Evolutionary conservation across 2,888 invertebrate genomes (phyloP), one percentile per base, ranked within the genome.

Genomic region (Drosophila aldrichi): DNA sequence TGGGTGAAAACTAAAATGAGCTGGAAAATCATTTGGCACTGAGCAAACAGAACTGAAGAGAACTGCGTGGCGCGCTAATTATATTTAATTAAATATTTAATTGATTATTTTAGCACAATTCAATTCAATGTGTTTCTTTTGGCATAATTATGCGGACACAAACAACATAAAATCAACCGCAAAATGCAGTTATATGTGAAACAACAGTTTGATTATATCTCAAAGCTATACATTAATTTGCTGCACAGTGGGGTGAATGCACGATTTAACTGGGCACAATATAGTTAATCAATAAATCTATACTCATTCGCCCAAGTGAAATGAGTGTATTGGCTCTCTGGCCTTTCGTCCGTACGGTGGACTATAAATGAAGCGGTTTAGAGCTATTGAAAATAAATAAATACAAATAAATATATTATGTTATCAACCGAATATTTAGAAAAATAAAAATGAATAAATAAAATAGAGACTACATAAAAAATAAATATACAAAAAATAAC

Each of bases 21-120:
- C 46, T 71, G 43, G 44, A 48, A 60, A 60, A 49, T 49, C 22
- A 52, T 32, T 41, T 36, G 29, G 40, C 54, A 40, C n/a, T 48
- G 8, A 2, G 12, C 43, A 41, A 56, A 56, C 49, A 46, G 22
- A 44, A n/a, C n/a, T n/a, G n/a, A n/a, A n/a, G n/a, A n/a, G n/a
- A n/a, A 22, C 14, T 48, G 22, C 25, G 14, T 16, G 14, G 40
- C 1, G 34, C 20, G 44, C 34, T 67, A 70, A 85, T 60, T 70
- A 74, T 59, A 63, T 73, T 74, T 61, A 73, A 80, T 86, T 77
- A 88, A 80, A 77, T 86, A 79, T 83, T 73, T 80, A 80, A 82
- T 58, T 70, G 56, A 77, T 74, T 63, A 65, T 80, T 62, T 61
- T 58, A 52, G 63, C 54, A 40, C 44, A 29, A 58, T 59, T 58